These are phyloP conservation scores for Pseudomyrmex pallidus DNA, from an alignment of 1,140 invertebrate genomes.

Conservation along the genomic window DNA sequence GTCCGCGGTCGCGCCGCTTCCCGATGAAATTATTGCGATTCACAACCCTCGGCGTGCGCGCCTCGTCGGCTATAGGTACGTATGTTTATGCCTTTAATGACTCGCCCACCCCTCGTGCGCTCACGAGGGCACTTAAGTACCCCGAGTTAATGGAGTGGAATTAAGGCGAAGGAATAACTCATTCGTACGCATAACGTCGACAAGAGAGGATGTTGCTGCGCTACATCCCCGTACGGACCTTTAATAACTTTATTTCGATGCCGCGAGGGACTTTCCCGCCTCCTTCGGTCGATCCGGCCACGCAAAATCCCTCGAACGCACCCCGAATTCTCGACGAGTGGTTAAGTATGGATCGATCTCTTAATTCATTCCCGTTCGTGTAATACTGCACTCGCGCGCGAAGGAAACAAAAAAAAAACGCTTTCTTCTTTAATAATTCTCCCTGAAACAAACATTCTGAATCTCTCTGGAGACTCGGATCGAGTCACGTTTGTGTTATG, in stretches of 20 bases:
- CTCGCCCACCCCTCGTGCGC: constrained; percentile 43
- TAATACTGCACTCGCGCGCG: constrained; percentile 2
- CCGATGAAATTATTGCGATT: constrained; percentile 47
- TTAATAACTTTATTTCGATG: constrained; percentile 75
- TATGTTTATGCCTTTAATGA: constrained; percentile 69
- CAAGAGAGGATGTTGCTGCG: constrained; percentile 26
- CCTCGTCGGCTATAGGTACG: neutral
- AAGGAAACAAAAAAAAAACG: constrained; percentile 37
- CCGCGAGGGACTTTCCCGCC: neutral
- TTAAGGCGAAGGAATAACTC: constrained; percentile 73
- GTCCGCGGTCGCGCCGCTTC: constrained; percentile 4
- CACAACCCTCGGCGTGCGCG: neutral
- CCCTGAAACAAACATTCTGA: constrained; percentile 23
- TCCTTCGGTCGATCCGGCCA: constrained; percentile 47
- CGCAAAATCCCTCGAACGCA: constrained; percentile 66
- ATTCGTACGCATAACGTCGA: constrained; percentile 73
- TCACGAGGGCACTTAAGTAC: constrained; percentile 67
- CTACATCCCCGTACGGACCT: constrained; percentile 32
- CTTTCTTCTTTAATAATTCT: neutral
- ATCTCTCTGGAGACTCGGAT: neutral
- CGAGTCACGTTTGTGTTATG: too few species aligned
- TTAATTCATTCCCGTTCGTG: constrained; percentile 64
- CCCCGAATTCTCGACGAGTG: constrained; percentile 70
- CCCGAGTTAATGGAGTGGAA: constrained; percentile 70
- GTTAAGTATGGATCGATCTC: constrained; percentile 72